Conservation (phyloP, 1,140 invertebrate genomes). For the Drosophila subobscura region DNA sequence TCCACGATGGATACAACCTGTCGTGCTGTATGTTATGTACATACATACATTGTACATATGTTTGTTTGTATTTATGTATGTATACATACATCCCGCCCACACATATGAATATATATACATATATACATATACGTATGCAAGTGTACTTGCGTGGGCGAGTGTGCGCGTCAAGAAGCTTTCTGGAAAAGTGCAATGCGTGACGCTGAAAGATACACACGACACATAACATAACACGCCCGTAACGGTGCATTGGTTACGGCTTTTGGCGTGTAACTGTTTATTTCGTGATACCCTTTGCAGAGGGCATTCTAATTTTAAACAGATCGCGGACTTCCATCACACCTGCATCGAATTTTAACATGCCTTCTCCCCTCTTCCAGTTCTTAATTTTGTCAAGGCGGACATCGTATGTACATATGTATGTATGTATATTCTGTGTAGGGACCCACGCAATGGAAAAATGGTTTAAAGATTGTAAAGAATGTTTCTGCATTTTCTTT, state of each 20-base stretch:
- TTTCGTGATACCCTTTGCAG: no score
- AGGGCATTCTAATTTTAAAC: no score
- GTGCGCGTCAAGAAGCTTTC: not conserved
- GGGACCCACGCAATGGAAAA: not conserved
- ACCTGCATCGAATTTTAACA: no score
- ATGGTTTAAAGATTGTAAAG: no score
- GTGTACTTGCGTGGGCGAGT: not conserved
- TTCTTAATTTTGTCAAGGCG: no score
- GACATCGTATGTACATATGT: not conserved
- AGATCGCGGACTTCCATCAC: no score
- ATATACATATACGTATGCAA: not conserved
- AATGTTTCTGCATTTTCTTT: not conserved
- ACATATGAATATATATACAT: no score
- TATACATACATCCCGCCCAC: not conserved
- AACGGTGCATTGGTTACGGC: no score
- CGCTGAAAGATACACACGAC: constrained; percentile 22
- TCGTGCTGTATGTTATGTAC: constrained; percentile 43
- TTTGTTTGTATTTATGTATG: constrained; percentile 4
- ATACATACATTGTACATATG: constrained; percentile 10
- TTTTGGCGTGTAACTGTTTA: not conserved
- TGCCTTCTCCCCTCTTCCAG: no score
- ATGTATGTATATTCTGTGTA: not conserved
- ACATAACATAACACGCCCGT: not conserved
- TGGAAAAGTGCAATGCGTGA: not conserved
- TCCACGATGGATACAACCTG: constrained; percentile 63